Base-by-base conservation (phyloP, 30 jellyfish, hydroid and myxozoan species). In the Nemopilema nomurai region DNA sequence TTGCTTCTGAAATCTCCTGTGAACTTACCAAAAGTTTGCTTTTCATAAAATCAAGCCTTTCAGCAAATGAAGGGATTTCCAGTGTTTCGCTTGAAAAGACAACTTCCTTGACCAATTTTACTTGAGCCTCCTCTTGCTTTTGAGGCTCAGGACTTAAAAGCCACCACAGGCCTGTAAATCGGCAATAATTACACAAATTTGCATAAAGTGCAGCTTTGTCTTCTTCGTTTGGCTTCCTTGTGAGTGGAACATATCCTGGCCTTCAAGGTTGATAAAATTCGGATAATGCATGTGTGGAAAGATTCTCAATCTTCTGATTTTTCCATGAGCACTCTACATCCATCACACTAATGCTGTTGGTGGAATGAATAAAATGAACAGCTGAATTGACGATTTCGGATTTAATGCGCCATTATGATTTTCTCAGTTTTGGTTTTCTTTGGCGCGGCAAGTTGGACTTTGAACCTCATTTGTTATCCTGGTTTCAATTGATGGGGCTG, bases 271-370 rank as follows among this genome's bases (percentile, higher is more conserved):
- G 81, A 57, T 71, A 71, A 57, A 71, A 64, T 52, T 29, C 81
- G 49, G 81, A 71, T 23, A 71, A n/a, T 26, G 81, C 33, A 30
- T 23, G 33, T 71, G 81, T 29, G 81, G 81, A 71, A 33, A 52
- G 49, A 28, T 19, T 71, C 49, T 52, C 73, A 50, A 49, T 21
- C 52, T 74, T 74, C 52, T 49, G 85, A 13, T 49, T 74, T 57
- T 74, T 74, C 85, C 85, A 74, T 18, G 22, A 49, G 73, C 85
- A 50, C 51, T 74, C 73, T 23, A 74, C 51, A 52, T 74, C 85
- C 21, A 72, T 74, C 51, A 25, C 73, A 74, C 72, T 74, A 25
- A 32, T 18, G 24, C 52, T 50, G 41, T 74, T 74, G 57, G 49
- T 74, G 27, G 73, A 71, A 74, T 74, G 73, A 33, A 74, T 9